phyloP scores from a whole-genome alignment of 2,113 vertebrate genomes.

The Narcine bancroftii region DNA sequence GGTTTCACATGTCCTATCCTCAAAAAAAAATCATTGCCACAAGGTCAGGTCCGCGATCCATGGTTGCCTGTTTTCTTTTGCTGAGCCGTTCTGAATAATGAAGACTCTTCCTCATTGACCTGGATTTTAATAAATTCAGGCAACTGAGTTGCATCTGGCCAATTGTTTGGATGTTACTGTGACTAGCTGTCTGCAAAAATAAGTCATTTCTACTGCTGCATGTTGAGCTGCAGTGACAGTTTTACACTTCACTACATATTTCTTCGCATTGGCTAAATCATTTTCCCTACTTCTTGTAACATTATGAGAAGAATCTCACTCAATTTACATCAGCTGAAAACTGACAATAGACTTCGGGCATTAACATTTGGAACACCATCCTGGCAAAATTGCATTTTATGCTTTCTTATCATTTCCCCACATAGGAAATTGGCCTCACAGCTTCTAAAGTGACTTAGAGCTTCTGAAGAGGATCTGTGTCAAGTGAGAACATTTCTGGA shows the following conservation, averaged over 20 bases:
- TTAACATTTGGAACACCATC: constrained; percentile 14
- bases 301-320: not conserved
- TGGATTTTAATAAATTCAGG: constrained; percentile 39
- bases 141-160: constrained; percentile 48
- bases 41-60: not conserved
- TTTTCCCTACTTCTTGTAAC: not conserved
- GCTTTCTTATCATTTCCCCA: not conserved
- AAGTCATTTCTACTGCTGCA: constrained; percentile 47
- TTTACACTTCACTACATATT: constrained; percentile 48
- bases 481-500: too few relatives aligned
- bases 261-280: constrained; percentile 43
- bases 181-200: constrained; percentile 53
- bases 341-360: not conserved
- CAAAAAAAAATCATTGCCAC: not conserved
- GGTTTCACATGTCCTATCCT: too few relatives aligned
- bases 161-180: constrained; percentile 50
- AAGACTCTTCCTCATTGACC: too few relatives aligned
- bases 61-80: not conserved
- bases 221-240: constrained; percentile 54
- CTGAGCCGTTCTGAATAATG: not conserved
- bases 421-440: too few relatives aligned
- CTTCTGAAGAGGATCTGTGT: too few relatives aligned
- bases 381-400: not conserved
- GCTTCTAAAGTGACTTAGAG: too few relatives aligned
- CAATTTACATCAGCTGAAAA: not conserved